phyloP scores from a whole-genome alignment of 23 tunicate species.

The Trididemnum clinides region DNA sequence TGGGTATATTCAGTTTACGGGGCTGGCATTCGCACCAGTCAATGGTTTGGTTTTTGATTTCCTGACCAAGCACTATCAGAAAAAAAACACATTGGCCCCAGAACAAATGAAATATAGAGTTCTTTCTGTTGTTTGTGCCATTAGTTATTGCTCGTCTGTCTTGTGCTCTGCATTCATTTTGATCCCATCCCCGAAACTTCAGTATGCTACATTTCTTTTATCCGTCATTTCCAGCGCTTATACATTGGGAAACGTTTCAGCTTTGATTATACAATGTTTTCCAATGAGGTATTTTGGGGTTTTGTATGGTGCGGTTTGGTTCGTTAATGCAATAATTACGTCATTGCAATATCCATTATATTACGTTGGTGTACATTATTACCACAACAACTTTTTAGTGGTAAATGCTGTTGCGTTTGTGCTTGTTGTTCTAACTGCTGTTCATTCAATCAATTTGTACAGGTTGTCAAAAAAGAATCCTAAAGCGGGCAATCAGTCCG shows the following conservation, averaged over 20 bases:
- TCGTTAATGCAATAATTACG: not conserved
- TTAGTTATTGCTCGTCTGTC: not conserved
- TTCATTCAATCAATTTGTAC: not conserved
- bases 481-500: too few relatives aligned
- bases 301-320: not conserved
- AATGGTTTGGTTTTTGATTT: not conserved
- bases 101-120: not conserved
- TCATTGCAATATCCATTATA: not conserved
- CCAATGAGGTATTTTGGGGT: not conserved
- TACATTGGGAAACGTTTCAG: not conserved
- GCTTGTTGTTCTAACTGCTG: not conserved
- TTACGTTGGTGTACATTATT: not conserved
- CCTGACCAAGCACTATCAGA: not conserved
- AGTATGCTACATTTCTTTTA: not conserved
- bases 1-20: not conserved
- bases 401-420: not conserved
- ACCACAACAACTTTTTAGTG: not conserved
- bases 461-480: not conserved
- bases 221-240: not conserved
- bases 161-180: not conserved
- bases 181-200: not conserved
- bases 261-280: not conserved
- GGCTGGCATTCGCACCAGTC: not conserved
- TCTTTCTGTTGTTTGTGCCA: not conserved
- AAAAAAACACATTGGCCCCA: not conserved